Conservation (phyloP, 2,797 vertebrate species). For the Echiichthys vipera region DNA sequence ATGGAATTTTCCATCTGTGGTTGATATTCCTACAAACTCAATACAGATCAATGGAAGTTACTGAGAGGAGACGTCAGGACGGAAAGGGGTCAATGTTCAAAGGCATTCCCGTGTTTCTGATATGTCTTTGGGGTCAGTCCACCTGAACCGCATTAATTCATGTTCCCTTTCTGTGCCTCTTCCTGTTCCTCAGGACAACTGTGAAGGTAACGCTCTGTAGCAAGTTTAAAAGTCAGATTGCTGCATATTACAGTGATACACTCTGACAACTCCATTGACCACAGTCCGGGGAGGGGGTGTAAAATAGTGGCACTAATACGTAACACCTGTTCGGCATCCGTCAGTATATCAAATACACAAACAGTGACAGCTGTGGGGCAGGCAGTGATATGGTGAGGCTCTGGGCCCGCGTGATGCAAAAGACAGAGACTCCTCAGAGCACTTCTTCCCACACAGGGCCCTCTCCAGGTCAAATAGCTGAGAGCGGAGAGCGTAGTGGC, state of each 20-base stretch:
- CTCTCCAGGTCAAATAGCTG: constrained; percentile 61
- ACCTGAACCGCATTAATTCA: constrained; percentile 69
- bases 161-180: constrained; percentile 33
- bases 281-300: constrained; percentile 29
- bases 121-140: constrained; percentile 51
- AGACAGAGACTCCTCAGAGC: constrained; percentile 33
- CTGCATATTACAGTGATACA: constrained; percentile 70
- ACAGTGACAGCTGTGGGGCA: constrained; percentile 83
- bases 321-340: constrained; percentile 80
- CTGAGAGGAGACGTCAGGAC: constrained; percentile 26
- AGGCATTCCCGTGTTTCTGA: constrained; percentile 63
- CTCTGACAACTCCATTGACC: constrained; percentile 76
- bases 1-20: constrained; percentile 50
- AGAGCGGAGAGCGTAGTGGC: constrained; percentile 57
- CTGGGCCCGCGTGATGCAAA: constrained; percentile 22
- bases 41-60: constrained; percentile 24
- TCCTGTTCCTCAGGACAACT: constrained; percentile 43
- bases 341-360: constrained; percentile 80
- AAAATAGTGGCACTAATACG: constrained; percentile 78
- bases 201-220: constrained; percentile 61
- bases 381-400: constrained; percentile 65
- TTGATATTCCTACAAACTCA: constrained; percentile 47
- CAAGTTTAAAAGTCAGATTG: constrained; percentile 66
- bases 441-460: constrained; percentile 40
- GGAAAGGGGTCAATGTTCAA: constrained; percentile 52